Conservation (phyloP, 2,888 invertebrate species). For the Dasysyrphus albostriatus region DNA sequence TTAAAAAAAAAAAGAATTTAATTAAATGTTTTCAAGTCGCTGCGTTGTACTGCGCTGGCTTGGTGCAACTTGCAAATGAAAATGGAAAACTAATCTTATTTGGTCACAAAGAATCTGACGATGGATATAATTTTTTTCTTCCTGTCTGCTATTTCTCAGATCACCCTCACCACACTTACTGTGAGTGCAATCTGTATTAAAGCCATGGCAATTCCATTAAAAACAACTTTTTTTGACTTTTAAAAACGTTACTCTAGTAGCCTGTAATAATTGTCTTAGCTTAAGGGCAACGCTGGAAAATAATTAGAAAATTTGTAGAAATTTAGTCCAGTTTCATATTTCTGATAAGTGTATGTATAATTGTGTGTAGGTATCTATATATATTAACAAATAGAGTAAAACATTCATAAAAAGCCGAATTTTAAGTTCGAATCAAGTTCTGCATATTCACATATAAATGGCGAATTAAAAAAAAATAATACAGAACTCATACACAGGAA, state of each 20-base stretch:
- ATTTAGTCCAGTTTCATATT: no score
- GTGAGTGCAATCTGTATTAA: background rate
- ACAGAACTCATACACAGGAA: no score
- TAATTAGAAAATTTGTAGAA: no score
- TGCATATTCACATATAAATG: no score
- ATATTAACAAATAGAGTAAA: no score
- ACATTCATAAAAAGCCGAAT: no score
- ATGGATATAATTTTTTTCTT: background rate
- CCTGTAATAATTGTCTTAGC: no score
- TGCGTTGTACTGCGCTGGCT: background rate
- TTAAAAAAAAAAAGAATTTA: conserved; percentile 22
- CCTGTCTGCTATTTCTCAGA: background rate
- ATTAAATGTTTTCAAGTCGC: conserved; percentile 41
- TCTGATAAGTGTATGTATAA: no score
- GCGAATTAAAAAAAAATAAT: no score
- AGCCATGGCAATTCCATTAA: background rate
- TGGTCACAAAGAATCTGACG: conserved; percentile 16
- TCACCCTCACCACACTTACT: background rate
- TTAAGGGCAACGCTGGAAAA: no score
- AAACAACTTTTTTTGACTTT: background rate
- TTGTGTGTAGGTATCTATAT: no score
- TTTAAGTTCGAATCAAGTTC: no score
- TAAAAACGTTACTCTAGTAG: background rate
- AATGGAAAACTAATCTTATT: conserved; percentile 37
- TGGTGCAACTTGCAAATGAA: conserved; percentile 20